Percentiles rank a stretch among this genome's conserved stretches.
Conservation (phyloP, 2,113 vertebrate genomes). For the Urocolius indicus region DNA sequence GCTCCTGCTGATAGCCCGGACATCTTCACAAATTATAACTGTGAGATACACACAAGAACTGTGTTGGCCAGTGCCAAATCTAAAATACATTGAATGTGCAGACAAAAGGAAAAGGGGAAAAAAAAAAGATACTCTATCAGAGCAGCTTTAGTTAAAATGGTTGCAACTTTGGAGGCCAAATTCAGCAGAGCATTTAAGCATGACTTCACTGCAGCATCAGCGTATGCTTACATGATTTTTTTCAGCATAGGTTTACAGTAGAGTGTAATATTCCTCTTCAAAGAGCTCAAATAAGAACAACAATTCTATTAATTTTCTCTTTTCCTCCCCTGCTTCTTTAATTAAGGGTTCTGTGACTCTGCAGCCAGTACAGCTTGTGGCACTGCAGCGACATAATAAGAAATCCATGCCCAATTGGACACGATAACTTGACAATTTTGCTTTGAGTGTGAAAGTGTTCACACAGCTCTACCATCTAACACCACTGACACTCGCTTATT, state of each 20-base stretch:
- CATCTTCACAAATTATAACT: not conserved
- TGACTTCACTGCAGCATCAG: not conserved
- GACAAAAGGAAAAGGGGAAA: not conserved
- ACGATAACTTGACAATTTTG: conserved; percentile 7
- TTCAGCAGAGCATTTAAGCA: not conserved
- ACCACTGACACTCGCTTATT: conserved; percentile 57
- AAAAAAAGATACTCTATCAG: not conserved
- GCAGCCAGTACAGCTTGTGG: conserved; percentile 44
- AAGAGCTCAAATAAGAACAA: not conserved
- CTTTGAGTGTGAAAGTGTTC: conserved; percentile 42
- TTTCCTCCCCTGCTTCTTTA: not conserved
- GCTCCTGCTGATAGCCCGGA: not conserved
- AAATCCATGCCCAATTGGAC: conserved; percentile 42
- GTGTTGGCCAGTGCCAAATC: not conserved
- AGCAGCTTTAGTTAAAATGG: not conserved
- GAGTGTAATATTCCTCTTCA: not conserved
- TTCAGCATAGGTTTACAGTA: not conserved
- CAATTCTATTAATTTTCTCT: not conserved
- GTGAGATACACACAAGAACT: not conserved
- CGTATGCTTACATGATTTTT: not conserved
- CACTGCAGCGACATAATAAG: conserved; percentile 41
- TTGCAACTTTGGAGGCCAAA: not conserved
- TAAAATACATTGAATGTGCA: not conserved
- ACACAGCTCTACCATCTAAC: conserved; percentile 1
- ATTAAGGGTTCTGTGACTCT: conserved; percentile 27